Base-by-base conservation (phyloP, 2,888 invertebrate genomes). In the Ichneumoninae sp. region DNA sequence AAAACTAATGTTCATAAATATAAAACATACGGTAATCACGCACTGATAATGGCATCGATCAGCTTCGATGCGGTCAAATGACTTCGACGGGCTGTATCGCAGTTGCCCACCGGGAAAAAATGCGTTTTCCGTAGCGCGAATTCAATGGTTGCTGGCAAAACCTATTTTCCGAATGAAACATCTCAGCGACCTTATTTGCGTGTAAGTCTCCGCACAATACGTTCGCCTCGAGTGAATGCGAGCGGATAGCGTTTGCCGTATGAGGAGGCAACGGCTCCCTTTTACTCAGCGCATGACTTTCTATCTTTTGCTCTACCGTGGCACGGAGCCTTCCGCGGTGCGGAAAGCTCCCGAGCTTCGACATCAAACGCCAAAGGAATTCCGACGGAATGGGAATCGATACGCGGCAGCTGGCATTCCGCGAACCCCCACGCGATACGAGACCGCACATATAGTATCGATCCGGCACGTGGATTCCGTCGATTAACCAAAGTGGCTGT, bases 401-500 rank as follows among this genome's bases (percentile, higher is more conserved):
- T 65, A 65, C 1, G 16, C 52, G 65, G 50, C 13, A 10, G 36
- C 63, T 54, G 73, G 66, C 44, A 80, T 63, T n/a, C 30, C 63
- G 33, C 30, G 57, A 54, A 16, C 50, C 36, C 40, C 40, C 26
- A n/a, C 33, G 19, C 30, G 16, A 63, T 33, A 54, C 54, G 40
- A 36, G 16, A 73, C 79, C 66, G 40, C 73, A 54, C 79, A 66
- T 73, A 52, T 63, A 79, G 22, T 71, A 78, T 78, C 70, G 78
- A 78, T 70, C 69, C 33, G 8, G 60, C 52, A 54, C 40, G 70
- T 13, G 44, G 71, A 80, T 80, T 73, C 80, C 52, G 73, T 80
- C 73, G 73, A 80, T 80, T 80, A 73, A 73, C 80, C 80, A 80
- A 80, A 80, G 73, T 80, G 57, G 66, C 57, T 57, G 5, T 68